Evolutionary conservation across 2,888 invertebrate genomes (phyloP), one percentile per base, ranked within the genome.

Genomic region (Apomyelois bistriatella): DNA sequence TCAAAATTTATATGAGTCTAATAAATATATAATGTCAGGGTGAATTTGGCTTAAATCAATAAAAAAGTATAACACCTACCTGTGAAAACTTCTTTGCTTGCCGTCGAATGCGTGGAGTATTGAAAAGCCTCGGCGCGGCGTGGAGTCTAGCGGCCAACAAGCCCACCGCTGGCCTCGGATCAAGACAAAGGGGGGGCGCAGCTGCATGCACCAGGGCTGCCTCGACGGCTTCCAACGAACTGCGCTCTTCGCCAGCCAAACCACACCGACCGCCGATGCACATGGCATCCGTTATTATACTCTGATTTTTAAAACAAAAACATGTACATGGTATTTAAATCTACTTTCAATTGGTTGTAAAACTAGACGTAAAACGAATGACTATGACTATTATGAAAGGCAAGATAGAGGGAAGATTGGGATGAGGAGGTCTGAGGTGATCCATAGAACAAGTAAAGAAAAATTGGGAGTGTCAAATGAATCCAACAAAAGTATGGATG

Each of bases 161-260:
- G 28, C 95, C 95, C 40, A 97, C 94, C 22, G 94, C 93, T 1
- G 96, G 96, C 69, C 95, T 94, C 3, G 98, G 97, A 83, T 98
- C 97, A 50, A 98, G 91, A 79, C 97, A 98, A 35, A 98, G 87
- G 4, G 96, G 96, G 10, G 96, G 97, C 58, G 96, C 94, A 3
- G 97, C 96, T 10, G 96, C 96, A 70, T 96, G 92, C 37, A 98
- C 93, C 56, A 98, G 81, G 65, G 96, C 95, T 58, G 97, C 96
- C 80, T 98, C 98, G 54, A 97, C 84, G 48, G 86, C 86, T 52
- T 88, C 88, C 8, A 85, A 53, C 0, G 93, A 91, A 53, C 95
- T 91, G 56, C 94, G 92, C 72, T 97, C 97, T 60, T 96, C 95
- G 17, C 93, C 92, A 28, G 93, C 94, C 94, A 95, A 95, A 0